Base-by-base conservation (phyloP, 2,113 vertebrate genomes). In the Cyphomyrus discorhynchus region DNA sequence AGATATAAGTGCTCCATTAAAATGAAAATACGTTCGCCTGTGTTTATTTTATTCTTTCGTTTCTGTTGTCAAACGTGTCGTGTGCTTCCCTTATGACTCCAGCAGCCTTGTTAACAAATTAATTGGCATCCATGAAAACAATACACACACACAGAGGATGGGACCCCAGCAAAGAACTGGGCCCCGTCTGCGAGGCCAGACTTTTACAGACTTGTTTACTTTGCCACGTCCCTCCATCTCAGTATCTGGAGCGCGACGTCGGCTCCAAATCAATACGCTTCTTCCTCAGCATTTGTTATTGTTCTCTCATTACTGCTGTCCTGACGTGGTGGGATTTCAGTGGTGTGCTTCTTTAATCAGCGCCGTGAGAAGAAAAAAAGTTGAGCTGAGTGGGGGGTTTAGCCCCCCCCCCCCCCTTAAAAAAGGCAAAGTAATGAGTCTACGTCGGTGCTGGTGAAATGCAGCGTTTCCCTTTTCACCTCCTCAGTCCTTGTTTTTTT, bases 51-150 rank as follows among this genome's bases (percentile, higher is more conserved):
- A 87, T 84, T 50, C 35, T 82, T 91, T 91, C 49, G 53, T 91
- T 89, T 91, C 87, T 90, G 77, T 86, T 91, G 92, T 93, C 90
- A 58, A 90, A 92, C 89, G 80, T 86, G 88, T 89, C 86, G 53
- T 90, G 86, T 77, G 88, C 89, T 84, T 85, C 88, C 89, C 84
- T 86, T 52, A 39, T 92, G 90, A 93, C 91, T 93, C 90, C 13
- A 83, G 89, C 89, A 92, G 91, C 90, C 91, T 91, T 91, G 92
- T 93, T 94, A 92, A 92, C 92, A 93, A 92, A 93, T 93, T 90
- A 91, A 92, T 91, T 90, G 92, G 91, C 91, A 87, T 91, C 89
- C 91, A 90, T 88, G 93, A 90, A 93, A 93, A 96, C 96, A 70
- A 66, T 3, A 66, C 2, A 56, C 2, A 70, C n/a, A 62, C 8